A percentile compares a stretch with the other conserved stretches of the same genome.
phyloP scores from a whole-genome alignment of 2,113 vertebrate species.

The Plotosus lineatus region DNA sequence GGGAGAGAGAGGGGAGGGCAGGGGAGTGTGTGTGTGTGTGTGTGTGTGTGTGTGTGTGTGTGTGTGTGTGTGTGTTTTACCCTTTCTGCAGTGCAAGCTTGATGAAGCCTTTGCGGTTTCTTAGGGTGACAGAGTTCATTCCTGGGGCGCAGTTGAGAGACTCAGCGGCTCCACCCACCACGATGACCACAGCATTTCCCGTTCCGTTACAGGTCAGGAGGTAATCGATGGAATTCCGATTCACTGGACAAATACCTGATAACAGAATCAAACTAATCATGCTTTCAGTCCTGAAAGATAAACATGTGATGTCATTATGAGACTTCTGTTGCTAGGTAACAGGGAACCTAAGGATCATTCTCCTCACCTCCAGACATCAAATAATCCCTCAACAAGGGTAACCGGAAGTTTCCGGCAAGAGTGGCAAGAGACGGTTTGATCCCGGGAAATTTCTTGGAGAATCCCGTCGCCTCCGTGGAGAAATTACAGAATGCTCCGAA shows the following conservation, averaged over 20 bases:
- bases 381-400: slow-evolving; percentile 92
- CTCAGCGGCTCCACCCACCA: slow-evolving; percentile 90
- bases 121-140: slow-evolving; percentile 83
- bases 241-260: slow-evolving; percentile 93
- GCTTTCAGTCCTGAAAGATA: neutral
- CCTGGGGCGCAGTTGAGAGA: slow-evolving; percentile 87
- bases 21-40: neutral
- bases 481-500: slow-evolving; percentile 97
- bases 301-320: neutral
- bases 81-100: slow-evolving; percentile 86
- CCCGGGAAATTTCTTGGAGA: slow-evolving; percentile 92
- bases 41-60: slow-evolving; percentile 13
- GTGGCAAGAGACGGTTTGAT: slow-evolving; percentile 91
- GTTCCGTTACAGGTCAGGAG: slow-evolving; percentile 86
- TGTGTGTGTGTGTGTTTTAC: slow-evolving; percentile 68
- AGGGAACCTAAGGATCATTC: neutral
- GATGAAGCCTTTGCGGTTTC: slow-evolving; percentile 91
- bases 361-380: slow-evolving; percentile 94
- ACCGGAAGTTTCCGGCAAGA: slow-evolving; percentile 90
- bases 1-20: no score
- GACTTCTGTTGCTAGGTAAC: neutral
- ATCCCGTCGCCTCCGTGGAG: slow-evolving; percentile 90
- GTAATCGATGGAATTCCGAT: slow-evolving; percentile 91
- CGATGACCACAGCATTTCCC: slow-evolving; percentile 92
- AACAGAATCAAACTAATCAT: neutral